Conservation (phyloP, 2,888 invertebrate genomes). For the Plebejus anna region DNA sequence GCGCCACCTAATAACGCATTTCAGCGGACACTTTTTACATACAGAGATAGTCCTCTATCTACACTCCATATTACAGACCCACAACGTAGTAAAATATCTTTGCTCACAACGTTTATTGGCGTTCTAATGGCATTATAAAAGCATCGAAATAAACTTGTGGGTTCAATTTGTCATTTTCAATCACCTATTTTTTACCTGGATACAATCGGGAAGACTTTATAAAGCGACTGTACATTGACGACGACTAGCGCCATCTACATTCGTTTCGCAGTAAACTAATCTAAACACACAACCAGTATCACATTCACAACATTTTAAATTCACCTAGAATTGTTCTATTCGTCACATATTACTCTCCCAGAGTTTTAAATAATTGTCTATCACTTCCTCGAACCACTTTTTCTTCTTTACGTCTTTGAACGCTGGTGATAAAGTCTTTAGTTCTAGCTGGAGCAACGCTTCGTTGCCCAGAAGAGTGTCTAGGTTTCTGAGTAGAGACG, state of each 20-base stretch:
- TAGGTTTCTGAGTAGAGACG: constrained; percentile 83
- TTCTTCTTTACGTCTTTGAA: constrained; percentile 87
- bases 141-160: too few species aligned
- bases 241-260: constrained; percentile 6
- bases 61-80: too few species aligned
- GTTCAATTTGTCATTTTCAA: too few species aligned
- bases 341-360: constrained; percentile 94
- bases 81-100: too few species aligned
- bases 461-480: constrained; percentile 89
- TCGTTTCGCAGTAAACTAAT: constrained; percentile 2
- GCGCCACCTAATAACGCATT: too few species aligned
- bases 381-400: constrained; percentile 92
- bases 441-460: constrained; percentile 89
- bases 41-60: too few species aligned
- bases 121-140: too few species aligned
- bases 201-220: background rate
- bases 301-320: constrained; percentile 28
- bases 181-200: too few species aligned
- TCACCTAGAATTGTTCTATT: constrained; percentile 38
- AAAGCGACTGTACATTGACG: background rate
- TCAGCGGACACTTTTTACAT: too few species aligned
- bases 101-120: too few species aligned
- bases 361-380: constrained; percentile 93
- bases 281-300: constrained; percentile 3
- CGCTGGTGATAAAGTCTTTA: constrained; percentile 88